Base-by-base conservation (phyloP, 92 coral and sea anemone genomes). In the Epizoanthus illoricatus region DNA sequence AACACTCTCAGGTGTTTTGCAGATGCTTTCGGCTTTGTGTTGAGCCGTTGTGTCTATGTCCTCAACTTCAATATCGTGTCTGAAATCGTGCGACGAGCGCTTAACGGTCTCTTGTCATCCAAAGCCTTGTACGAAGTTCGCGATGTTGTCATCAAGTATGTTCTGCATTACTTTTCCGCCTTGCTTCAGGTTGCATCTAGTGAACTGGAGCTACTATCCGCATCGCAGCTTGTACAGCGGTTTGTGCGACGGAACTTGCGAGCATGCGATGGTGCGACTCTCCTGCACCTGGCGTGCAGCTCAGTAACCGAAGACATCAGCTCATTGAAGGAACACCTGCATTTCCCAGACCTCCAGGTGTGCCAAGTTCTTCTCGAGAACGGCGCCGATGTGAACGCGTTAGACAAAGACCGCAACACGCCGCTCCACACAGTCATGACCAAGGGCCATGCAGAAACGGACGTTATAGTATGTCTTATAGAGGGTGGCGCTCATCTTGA, bases 1-100 rank as follows among this genome's bases (percentile, higher is more conserved):
- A 91, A 91, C 78, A 91, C 95, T 15, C 84, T 91, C 54, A 88
- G 95, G 5, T 91, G 95, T 43, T 91, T 91, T 45, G 95, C 91
- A 28, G 95, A 91, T 43, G 95, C 95, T 7, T 91, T 91, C 70
- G 95, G 95, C 2, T 91, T 91, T 73, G 95, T 91, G 17, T 74
- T 91, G 69, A 91, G 95, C 52, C 90, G 95, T 45, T 84, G 88
- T 74, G 89, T 88, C 5, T 80, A 83, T n/a, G 92, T 87, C 11
- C 86, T 91, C 13, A 68, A 91, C 36, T 91, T 86, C 56, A 62
- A 57, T 20, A 88, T 88, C 4, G 92, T 91, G 36, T 84, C 90
- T 28, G 84, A 79, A 18, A 92, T 91, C 71, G 79, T 87, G 12
- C 78, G 80, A 61, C 83, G 89, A 47, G 92, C 88, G 0, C 79